Evolutionary conservation across 2,113 vertebrate species (phyloP), one percentile per base, ranked within the genome.

Genomic region (Mustela lutreola): DNA sequence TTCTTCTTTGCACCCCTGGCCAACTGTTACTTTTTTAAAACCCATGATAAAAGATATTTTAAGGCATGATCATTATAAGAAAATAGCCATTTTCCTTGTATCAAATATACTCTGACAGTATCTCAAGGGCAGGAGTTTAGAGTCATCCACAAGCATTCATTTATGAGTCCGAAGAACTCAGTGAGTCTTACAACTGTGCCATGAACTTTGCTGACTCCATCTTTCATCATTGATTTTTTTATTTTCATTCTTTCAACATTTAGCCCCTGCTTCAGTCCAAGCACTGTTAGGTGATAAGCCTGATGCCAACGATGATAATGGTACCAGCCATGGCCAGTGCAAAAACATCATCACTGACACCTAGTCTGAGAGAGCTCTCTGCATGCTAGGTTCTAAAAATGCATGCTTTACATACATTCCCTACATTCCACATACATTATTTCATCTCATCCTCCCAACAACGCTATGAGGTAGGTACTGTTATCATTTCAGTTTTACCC

Each of bases 1-100:
- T 96, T 95, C 33, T 45, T 97, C 33, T 45, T 97, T 95, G 84
- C 58, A 81, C 36, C 75, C 94, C 31, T 48, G 79, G 50, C 33
- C 56, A 95, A 60, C 36, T 5, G 18, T 82, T 90, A 63, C 16
- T 81, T 97, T 95, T 91, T 60, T 78, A 28, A 50, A 78, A 89
- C 81, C 22, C 6, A 26, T 63, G 63, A 12, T 62, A 3, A 22
- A 56, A 79, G 81, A 42, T 39, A 45, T n/a, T 85, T 81, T 71
- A 86, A 93, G 39, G 73, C 67, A 87, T 91, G 42, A 15, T 33
- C 67, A 75, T 60, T 84, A 14, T 36, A 36, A 91, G 75, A 73
- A 88, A 80, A 24, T 78, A 22, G 33, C 78, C 67, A 60, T 62
- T 62, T 62, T 62, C 60, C 24, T 62, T 62, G 50, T 79, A 21